Base-by-base conservation (phyloP, 2,113 vertebrate genomes). In the Brachypodius melanocephalos region DNA sequence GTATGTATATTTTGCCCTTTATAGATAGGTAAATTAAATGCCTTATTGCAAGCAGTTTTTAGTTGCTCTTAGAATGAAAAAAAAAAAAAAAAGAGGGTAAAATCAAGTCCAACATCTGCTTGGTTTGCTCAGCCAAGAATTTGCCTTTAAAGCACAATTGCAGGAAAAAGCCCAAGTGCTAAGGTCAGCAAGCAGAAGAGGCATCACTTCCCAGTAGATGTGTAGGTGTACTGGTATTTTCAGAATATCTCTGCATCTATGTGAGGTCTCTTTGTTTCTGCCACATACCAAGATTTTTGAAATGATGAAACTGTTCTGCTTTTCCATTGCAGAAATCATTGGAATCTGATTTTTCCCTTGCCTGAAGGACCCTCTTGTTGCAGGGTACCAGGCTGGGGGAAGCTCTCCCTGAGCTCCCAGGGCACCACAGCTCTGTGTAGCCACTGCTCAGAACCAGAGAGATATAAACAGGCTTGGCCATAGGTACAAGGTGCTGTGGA, bases 51-150 rank as follows among this genome's bases (percentile, higher is more conserved):
- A 92, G 86, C 28, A 68, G 29, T 1, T 72, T 69, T 85, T 49
- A 17, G 12, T 88, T 90, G 45, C 38, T 89, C 16, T 75, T 61
- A 75, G 16, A 76, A 58, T 66, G 11, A 9, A 67, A 48, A 91
- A 59, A 57, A 54, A 55, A 54, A 32, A 14, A 32, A 49, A 49
- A 5, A 38, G 38, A 38, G 38, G 17, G 25, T 24, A 26, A 46
- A 65, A 77, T 43, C 8, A 66, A 83, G 81, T 57, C 71, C 59
- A 87, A 78, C 75, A 89, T 92, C 89, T 96, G 67, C 76, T 93
- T 72, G 63, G 54, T 68, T 81, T 90, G 25, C 43, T 90, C 77
- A 96, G 95, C 94, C 92, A 95, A 93, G 75, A 93, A 66, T 34
- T 94, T 84, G 65, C 72, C 88, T 95, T 91, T 88, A 68, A 92